These are phyloP conservation scores for Diploptera punctata DNA, from an alignment of 2,888 invertebrate species.

Conservation along the genomic window DNA sequence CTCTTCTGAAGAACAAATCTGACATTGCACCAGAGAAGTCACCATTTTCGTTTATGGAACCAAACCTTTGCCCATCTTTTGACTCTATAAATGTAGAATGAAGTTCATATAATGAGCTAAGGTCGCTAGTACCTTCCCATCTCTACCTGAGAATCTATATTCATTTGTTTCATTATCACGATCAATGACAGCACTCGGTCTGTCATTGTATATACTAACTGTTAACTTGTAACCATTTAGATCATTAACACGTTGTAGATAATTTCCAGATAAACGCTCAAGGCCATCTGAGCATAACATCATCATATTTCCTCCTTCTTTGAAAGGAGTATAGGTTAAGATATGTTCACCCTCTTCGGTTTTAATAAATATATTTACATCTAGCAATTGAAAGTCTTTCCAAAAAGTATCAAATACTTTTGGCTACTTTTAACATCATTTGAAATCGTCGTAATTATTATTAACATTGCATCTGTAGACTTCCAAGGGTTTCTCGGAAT, in stretches of 20 bases:
- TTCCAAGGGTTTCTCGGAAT: too few relatives aligned
- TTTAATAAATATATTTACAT: too few relatives aligned
- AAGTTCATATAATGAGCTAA: not conserved
- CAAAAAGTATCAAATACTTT: too few relatives aligned
- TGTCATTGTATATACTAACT: not conserved
- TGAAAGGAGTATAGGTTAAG: too few relatives aligned
- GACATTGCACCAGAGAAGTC: not conserved
- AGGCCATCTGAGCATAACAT: too few relatives aligned
- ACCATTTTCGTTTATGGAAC: not conserved
- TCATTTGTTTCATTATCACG: not conserved
- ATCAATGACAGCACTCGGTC: not conserved
- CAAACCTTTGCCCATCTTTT: not conserved
- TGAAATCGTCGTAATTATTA: too few relatives aligned
- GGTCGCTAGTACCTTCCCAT: not conserved
- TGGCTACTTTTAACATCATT: too few relatives aligned
- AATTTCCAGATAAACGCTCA: not conserved
- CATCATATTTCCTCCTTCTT: too few relatives aligned
- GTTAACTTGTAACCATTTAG: not conserved
- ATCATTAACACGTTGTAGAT: not conserved
- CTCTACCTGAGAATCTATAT: not conserved
- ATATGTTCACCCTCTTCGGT: too few relatives aligned
- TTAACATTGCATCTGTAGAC: too few relatives aligned
- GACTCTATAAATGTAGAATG: not conserved
- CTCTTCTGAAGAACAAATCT: not conserved
- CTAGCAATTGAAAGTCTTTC: too few relatives aligned